Evolutionary conservation across 2,888 invertebrate genomes (phyloP).

Genomic region (Ophioninae sp.): DNA sequence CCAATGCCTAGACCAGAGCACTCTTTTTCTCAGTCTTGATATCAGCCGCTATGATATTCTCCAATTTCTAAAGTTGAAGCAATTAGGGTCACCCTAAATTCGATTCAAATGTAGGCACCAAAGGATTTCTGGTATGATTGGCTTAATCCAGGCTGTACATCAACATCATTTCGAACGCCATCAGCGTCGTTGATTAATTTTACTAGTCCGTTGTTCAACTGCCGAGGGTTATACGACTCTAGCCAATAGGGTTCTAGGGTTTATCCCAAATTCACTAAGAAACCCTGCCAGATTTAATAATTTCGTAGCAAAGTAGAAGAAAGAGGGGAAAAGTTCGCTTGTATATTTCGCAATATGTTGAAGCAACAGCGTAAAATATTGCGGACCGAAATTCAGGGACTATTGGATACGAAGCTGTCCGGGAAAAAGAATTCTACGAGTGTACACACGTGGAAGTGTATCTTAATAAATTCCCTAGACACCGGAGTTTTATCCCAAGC

Average conservation of each 20-base stretch:
- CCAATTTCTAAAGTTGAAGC: conserved; percentile 31
- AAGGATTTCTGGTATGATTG: too few species aligned
- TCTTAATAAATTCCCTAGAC: conserved; percentile 12
- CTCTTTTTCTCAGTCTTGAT: conserved; percentile 3
- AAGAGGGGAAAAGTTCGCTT: background rate
- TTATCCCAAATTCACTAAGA: too few species aligned
- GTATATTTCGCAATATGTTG: background rate
- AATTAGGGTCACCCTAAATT: too few species aligned
- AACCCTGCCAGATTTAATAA: too few species aligned
- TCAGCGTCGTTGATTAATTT: too few species aligned
- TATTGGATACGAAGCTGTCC: background rate
- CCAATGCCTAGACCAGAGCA: conserved; percentile 39
- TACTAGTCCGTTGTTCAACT: too few species aligned
- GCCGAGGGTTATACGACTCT: too few species aligned
- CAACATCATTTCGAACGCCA: too few species aligned
- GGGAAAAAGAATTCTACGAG: background rate
- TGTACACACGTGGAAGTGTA: background rate
- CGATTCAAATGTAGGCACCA: too few species aligned
- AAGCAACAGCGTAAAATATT: background rate
- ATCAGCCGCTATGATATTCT: conserved; percentile 29
- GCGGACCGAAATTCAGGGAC: background rate
- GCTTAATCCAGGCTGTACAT: too few species aligned
- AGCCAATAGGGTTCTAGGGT: too few species aligned
- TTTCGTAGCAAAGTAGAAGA: background rate
- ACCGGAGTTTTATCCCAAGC: conserved; percentile 8